Evolutionary conservation across 2,113 vertebrate species (phyloP), one percentile per base, ranked within the genome.

Genomic region (Poeciliopsis turrubarensis): DNA sequence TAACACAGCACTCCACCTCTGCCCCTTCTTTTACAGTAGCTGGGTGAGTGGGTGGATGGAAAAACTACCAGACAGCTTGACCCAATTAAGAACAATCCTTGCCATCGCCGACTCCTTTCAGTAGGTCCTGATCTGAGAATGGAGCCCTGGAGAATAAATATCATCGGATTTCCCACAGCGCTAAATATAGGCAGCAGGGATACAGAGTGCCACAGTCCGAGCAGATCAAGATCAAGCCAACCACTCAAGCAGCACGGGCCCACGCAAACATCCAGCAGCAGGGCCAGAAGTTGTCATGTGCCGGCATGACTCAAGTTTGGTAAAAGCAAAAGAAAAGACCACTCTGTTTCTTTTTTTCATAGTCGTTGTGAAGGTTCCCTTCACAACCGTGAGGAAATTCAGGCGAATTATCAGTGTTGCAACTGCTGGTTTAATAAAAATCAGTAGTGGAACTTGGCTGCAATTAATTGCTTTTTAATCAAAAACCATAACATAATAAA

Each of bases 11-110:
- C 79, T 41, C 31, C 68, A 68, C 79, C 66, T 70, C 81, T 82
- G 37, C 63, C 32, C 77, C 62, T 37, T 65, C 34, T 61, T 76
- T 60, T 70, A 34, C 73, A 37, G 72, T 72, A 64, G 68, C 69
- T 79, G 66, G 26, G 29, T 31, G 63, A 83, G 85, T 89, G 83
- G 78, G 82, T 66, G 79, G 80, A 89, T 78, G 60, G 31, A 85
- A 68, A 66, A 82, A 75, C 76, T 30, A 75, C 57, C 54, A 86
- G 84, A 79, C 85, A 79, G 75, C 68, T 74, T 89, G 86, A 92
- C 87, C 88, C 78, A 87, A 87, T 89, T 91, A 87, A 78, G 39
- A 85, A 81, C 80, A 88, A 85, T 85, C 68, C 29, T 65, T 73
- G 68, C 64, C 70, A 72, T 75, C 62, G 14, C 67, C 78, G 83